phyloP scores from a whole-genome alignment of 2,113 vertebrate genomes.

The Danio rerio region GRCz12tu NC_133190.1:42662001-42662500 shows the following conservation, averaged over 20 bases:
- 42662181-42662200: background rate
- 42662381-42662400: slow-evolving; percentile 93
- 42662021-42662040: background rate
- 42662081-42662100: background rate
- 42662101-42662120: background rate
- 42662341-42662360: background rate
- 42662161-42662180: slow-evolving; percentile 9
- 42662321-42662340: slow-evolving; percentile 4
- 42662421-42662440: slow-evolving; percentile 86
- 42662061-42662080: background rate
- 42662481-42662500: slow-evolving; percentile 82
- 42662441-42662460: slow-evolving; percentile 93
- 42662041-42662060: background rate
- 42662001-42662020: background rate
- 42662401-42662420: slow-evolving; percentile 84
- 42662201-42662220: background rate
- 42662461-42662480: slow-evolving; percentile 87
- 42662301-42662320: slow-evolving; percentile 28
- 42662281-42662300: slow-evolving; percentile 14
- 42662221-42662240: background rate
- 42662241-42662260: slow-evolving; percentile 4
- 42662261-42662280: background rate
- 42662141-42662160: slow-evolving; percentile 3
- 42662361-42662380: slow-evolving; percentile 73
- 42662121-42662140: background rate